A percentile compares a stretch with the other conserved stretches of the same genome.
Conservation (phyloP, 2,113 vertebrate genomes). For the Macquaria ambigua region DNA sequence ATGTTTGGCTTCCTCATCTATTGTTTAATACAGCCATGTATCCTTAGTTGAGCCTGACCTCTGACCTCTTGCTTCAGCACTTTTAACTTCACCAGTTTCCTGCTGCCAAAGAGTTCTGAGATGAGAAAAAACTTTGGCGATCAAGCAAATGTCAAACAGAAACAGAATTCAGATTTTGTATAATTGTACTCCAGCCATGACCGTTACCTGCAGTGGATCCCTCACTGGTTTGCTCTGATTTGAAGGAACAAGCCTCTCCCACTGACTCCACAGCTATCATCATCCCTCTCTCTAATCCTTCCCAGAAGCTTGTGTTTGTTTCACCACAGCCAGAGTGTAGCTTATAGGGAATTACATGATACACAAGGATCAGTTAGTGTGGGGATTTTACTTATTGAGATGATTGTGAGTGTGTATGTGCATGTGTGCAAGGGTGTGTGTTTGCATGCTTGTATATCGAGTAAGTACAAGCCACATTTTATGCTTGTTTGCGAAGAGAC, state of each 20-base stretch:
- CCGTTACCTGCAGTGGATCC: background rate
- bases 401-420: slow-evolving; percentile 39
- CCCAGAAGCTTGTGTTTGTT: slow-evolving; percentile 49
- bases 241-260: background rate
- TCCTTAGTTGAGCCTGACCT: background rate
- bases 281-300: slow-evolving; percentile 37
- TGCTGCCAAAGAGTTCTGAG: background rate
- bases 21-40: background rate
- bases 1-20: background rate
- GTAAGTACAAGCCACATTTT: background rate
- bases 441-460: background rate
- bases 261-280: slow-evolving; percentile 19
- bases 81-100: background rate
- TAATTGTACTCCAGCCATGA: background rate
- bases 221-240: background rate
- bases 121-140: background rate
- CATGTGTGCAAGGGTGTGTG: background rate
- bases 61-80: background rate
- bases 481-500: slow-evolving; percentile 7
- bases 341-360: slow-evolving; percentile 60
- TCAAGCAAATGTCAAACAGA: background rate
- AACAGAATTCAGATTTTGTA: background rate
- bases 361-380: slow-evolving; percentile 51
- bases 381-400: slow-evolving; percentile 51
- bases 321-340: slow-evolving; percentile 36